Percentiles rank a stretch among this genome's conserved stretches.
These are phyloP conservation scores for Aphaenogaster ashmeadi DNA, from an alignment of 1,140 invertebrate genomes.

Conservation along the genomic window DNA sequence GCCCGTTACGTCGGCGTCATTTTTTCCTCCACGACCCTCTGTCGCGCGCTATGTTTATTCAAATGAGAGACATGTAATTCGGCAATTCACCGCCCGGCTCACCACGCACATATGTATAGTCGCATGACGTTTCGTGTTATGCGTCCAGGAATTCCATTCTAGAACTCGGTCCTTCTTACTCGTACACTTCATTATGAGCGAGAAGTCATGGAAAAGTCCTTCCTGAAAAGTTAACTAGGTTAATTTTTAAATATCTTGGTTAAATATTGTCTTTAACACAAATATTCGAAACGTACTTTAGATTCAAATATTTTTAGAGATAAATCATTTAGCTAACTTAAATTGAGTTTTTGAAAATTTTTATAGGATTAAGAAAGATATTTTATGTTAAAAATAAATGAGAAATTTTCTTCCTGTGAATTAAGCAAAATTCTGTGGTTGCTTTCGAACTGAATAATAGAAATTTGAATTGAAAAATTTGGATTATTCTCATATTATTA, in stretches of 20 bases:
- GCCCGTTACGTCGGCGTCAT: constrained; percentile 17
- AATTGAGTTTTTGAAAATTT: constrained; percentile 26
- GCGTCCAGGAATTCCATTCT: constrained; percentile 63
- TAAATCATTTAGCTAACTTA: neutral
- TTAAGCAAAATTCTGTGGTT: constrained; percentile 7
- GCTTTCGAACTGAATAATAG: neutral
- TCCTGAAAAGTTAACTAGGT: neutral
- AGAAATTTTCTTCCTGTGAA: neutral
- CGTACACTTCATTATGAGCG: neutral
- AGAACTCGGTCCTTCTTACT: constrained; percentile 20
- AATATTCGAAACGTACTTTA: neutral
- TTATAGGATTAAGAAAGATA: neutral
- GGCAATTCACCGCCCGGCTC: constrained; percentile 72
- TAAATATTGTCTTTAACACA: neutral
- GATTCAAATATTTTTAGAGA: neutral
- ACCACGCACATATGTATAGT: constrained; percentile 47
- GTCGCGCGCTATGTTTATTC: constrained; percentile 77
- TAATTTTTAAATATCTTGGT: neutral
- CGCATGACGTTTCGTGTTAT: constrained; percentile 66
- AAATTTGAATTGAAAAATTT: constrained; percentile 8
- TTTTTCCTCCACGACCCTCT: constrained; percentile 55
- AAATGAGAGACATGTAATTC: constrained; percentile 79
- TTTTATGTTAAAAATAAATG: constrained; percentile 14
- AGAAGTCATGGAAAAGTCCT: neutral
- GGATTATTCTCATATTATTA: neutral